These are phyloP conservation scores for Eolophus roseicapilla DNA, from an alignment of 2,113 vertebrate genomes.

Conservation along the genomic window DNA sequence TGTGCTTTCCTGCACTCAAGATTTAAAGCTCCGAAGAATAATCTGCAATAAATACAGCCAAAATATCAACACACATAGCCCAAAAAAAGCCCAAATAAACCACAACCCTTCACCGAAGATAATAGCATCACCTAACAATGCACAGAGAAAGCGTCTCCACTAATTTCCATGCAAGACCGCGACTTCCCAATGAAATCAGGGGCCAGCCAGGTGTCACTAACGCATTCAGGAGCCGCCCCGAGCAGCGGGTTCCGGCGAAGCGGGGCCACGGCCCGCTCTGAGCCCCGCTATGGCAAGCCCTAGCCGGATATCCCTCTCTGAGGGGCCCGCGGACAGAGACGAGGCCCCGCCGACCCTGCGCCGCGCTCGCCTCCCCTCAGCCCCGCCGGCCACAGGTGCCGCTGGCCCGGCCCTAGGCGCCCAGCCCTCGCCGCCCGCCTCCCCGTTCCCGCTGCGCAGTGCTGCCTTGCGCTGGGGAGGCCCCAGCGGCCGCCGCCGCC, in stretches of 20 bases:
- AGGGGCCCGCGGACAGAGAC: background rate
- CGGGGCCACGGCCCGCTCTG: too few species aligned
- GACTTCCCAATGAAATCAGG: fast-evolving
- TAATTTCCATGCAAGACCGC: fast-evolving
- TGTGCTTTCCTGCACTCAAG: fast-evolving
- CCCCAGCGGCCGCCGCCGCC: too few species aligned
- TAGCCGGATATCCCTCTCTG: background rate
- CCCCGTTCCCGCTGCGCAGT: background rate
- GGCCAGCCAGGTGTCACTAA: background rate
- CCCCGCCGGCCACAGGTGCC: background rate
- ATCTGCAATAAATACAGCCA: background rate
- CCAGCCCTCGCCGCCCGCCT: too few species aligned
- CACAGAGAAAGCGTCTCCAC: background rate
- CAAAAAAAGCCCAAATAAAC: background rate
- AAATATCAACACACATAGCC: fast-evolving
- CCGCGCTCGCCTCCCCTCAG: background rate
- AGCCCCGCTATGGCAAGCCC: background rate
- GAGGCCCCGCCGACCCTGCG: too few species aligned
- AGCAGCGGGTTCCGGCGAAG: background rate
- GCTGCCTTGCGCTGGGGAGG: fast-evolving
- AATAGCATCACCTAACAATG: background rate
- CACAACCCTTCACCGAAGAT: fast-evolving
- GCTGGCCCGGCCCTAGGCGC: too few species aligned
- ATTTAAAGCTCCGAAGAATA: background rate
- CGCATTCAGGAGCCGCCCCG: fast-evolving